A percentile compares a stretch with the other conserved stretches of the same genome.
Conservation (phyloP, 2,113 vertebrate species). For the Cyrtonyx montezumae region DNA sequence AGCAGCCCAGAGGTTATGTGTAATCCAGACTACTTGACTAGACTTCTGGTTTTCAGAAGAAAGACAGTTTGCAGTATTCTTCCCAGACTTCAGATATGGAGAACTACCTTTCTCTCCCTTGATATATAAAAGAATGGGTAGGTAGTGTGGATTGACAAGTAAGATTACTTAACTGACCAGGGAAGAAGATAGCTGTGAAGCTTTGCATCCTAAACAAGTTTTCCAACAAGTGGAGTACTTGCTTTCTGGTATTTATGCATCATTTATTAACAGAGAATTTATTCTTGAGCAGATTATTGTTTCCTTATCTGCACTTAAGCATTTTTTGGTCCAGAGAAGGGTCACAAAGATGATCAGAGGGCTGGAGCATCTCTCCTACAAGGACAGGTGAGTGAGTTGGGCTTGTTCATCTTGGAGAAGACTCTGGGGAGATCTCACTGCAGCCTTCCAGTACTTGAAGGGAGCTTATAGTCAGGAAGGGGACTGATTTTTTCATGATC, state of each 20-base stretch:
- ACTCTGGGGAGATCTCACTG: no score
- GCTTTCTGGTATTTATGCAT: background rate
- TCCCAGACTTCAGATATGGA: rapidly evolving
- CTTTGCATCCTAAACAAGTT: background rate
- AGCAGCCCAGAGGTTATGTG: background rate
- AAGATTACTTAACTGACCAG: background rate
- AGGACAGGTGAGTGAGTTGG: no score
- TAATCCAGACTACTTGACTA: background rate
- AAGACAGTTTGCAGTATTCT: background rate
- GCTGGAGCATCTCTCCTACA: no score
- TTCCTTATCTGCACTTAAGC: background rate
- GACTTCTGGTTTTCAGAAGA: background rate
- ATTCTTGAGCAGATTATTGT: background rate
- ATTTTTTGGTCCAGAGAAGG: no score
- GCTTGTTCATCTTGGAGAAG: no score
- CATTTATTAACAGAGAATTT: background rate
- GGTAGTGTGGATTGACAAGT: background rate
- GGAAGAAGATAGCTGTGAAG: background rate
- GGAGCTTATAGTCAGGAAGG: no score
- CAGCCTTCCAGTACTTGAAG: no score
- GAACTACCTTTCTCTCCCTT: background rate
- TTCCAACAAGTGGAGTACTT: no score
- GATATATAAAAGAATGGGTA: background rate
- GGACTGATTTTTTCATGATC: no score
- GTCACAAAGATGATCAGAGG: no score